phyloP scores from a whole-genome alignment of 2,113 vertebrate species.

The Notarius lentiginosus region DNA sequence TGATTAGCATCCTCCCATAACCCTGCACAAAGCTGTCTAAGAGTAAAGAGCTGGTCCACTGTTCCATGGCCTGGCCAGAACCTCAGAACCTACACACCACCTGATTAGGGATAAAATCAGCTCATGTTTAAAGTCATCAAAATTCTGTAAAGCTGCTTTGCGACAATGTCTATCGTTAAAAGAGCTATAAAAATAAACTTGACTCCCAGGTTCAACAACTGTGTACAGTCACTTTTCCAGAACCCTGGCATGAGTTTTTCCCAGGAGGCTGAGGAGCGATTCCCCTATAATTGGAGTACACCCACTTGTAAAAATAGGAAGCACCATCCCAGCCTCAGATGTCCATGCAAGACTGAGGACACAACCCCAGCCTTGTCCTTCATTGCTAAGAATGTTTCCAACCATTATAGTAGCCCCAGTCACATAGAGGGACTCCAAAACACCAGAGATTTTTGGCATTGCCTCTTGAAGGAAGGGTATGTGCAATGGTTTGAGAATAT shows the following conservation, averaged over 20 bases:
- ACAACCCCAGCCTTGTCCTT: background rate
- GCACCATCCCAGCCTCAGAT: background rate
- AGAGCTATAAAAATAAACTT: no score
- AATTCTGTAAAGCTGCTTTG: no score
- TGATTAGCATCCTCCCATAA: background rate
- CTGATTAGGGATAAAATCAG: no score
- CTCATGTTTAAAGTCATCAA: no score
- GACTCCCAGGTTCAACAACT: background rate
- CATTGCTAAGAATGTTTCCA: background rate
- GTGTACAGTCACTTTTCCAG: background rate
- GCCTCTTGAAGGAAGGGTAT: background rate
- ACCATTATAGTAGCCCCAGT: background rate
- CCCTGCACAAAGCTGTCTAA: background rate
- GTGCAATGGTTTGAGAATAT: background rate
- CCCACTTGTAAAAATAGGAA: slow-evolving; percentile 7
- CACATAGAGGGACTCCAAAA: background rate
- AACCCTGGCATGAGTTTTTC: background rate
- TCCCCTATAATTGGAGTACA: background rate
- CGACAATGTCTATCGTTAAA: no score
- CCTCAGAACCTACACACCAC: background rate
- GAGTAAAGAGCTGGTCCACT: background rate
- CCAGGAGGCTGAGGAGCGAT: background rate
- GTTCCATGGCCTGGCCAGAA: background rate
- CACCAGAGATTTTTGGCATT: background rate
- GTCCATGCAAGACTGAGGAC: background rate